Evolutionary conservation across 2,113 vertebrate genomes (phyloP), one percentile per base, ranked within the genome.

Genomic region (Cryptomyrus ogoouensis): DNA sequence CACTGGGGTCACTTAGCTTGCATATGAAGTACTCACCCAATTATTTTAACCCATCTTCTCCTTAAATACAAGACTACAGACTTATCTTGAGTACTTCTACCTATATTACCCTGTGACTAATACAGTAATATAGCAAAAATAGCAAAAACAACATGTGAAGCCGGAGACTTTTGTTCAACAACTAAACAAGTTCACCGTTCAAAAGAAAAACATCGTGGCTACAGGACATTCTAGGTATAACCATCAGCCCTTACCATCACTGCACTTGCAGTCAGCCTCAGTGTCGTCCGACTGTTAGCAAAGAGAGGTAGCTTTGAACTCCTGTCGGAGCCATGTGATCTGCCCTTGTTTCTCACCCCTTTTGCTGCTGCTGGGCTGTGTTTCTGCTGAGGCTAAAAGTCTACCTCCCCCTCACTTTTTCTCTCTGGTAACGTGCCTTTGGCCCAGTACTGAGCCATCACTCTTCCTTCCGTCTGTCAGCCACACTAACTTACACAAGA

Each of bases 331-430:
- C 83, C 83, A 84, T 47, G 83, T 84, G 83, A n/a, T 42, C 44
- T 47, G 21, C 19, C 83, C 83, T n/a, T 84, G 2, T 47, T 84
- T 24, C 83, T 84, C 83, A n/a, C 42, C 44, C 44, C 42, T 47
- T 47, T 46, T 47, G 42, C 8, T 24, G 83, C 83, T 27, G 83
- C 39, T 47, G 44, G 9, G 44, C 83, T 47, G 35, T 47, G 47
- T 84, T 84, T 84, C 83, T 84, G 83, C 83, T 84, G 44, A 84
- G 83, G 83, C 44, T 84, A 47, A 84, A 47, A 84, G 44, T 21
- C 44, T 46, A 8, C 39, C 83, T 84, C 44, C 83, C 83, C 42
- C 39, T 84, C 24, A 4, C 83, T 10, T 3, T 84, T 46, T 84
- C 83, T 84, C 42, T 47, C n/a, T 3, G 17, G 77, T 83, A 83